phyloP scores from a whole-genome alignment of 2,888 invertebrate species.

The Tetragonula carbonaria region DNA sequence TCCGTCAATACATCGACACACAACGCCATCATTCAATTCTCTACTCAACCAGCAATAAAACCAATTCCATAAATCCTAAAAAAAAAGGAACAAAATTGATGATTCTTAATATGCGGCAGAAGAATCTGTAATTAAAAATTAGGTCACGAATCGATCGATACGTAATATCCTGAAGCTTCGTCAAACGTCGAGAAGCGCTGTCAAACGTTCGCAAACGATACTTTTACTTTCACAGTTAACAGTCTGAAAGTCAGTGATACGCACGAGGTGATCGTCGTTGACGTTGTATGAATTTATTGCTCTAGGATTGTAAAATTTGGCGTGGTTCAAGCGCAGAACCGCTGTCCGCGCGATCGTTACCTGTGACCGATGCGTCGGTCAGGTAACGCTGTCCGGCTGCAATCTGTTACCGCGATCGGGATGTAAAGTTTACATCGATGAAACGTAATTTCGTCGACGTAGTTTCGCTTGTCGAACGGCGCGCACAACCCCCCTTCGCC shows the following conservation, averaged over 20 bases:
- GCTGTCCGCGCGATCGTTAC: slow-evolving; percentile 64
- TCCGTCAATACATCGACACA: no score
- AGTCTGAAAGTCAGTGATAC: slow-evolving; percentile 38
- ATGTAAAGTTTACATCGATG: slow-evolving; percentile 57
- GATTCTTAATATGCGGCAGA: background rate
- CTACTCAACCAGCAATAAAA: no score
- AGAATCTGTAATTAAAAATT: background rate
- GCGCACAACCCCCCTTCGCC: no score
- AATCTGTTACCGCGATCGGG: slow-evolving; percentile 57
- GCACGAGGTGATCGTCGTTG: slow-evolving; percentile 42
- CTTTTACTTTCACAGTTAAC: background rate
- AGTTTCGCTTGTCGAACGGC: slow-evolving; percentile 36
- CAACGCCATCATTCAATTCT: no score
- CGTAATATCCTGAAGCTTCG: background rate
- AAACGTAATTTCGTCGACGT: slow-evolving; percentile 54
- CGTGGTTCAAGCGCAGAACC: slow-evolving; percentile 30
- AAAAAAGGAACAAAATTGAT: background rate
- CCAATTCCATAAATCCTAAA: no score
- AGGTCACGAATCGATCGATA: background rate
- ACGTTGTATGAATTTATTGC: slow-evolving; percentile 54
- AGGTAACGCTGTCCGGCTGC: slow-evolving; percentile 41
- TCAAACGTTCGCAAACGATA: no score
- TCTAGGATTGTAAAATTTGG: slow-evolving; percentile 56
- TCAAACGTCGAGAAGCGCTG: no score
- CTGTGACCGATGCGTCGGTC: slow-evolving; percentile 45